phyloP scores from a whole-genome alignment of 2,113 vertebrate genomes.

The Illadopsis cleaveri region DNA sequence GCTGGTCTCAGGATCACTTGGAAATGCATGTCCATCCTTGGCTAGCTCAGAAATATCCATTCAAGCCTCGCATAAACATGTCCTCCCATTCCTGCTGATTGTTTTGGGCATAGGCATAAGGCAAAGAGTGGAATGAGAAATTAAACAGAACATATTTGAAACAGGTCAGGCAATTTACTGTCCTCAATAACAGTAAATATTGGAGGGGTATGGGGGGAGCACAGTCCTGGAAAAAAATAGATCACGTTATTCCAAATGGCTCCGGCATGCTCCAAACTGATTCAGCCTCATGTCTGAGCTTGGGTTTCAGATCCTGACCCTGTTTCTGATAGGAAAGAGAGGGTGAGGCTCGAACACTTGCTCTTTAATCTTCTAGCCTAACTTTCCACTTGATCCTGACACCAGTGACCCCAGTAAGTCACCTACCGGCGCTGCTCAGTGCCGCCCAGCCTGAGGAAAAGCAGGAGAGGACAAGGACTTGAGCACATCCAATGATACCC shows the following conservation, averaged over 20 bases:
- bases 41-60: conserved; percentile 54
- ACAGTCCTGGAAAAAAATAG: conserved; percentile 58
- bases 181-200: conserved; percentile 55
- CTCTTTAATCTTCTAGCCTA: conserved; percentile 40
- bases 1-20: conserved; percentile 68
- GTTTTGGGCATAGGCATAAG: conserved; percentile 33
- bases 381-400: conserved; percentile 70
- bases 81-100: background rate
- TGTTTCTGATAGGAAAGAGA: conserved; percentile 33
- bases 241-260: conserved; percentile 41
- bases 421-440: conserved; percentile 66
- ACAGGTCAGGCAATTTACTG: conserved; percentile 40
- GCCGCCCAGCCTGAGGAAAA: conserved; percentile 69
- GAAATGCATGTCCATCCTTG: conserved; percentile 50
- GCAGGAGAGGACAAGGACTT: conserved; percentile 69
- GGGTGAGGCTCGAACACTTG: conserved; percentile 38
- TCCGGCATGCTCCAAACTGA: conserved; percentile 37
- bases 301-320: conserved; percentile 46
- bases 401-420: conserved; percentile 62
- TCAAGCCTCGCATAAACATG: conserved; percentile 35
- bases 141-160: conserved; percentile 19
- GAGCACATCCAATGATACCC: conserved; percentile 66
- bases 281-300: conserved; percentile 29
- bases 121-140: conserved; percentile 34
- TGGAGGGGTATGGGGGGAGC: background rate